Percentiles rank a stretch among this genome's conserved stretches.
Evolutionary conservation across 2,113 vertebrate species (phyloP).

Genomic region (Axis porcinus): DNA sequence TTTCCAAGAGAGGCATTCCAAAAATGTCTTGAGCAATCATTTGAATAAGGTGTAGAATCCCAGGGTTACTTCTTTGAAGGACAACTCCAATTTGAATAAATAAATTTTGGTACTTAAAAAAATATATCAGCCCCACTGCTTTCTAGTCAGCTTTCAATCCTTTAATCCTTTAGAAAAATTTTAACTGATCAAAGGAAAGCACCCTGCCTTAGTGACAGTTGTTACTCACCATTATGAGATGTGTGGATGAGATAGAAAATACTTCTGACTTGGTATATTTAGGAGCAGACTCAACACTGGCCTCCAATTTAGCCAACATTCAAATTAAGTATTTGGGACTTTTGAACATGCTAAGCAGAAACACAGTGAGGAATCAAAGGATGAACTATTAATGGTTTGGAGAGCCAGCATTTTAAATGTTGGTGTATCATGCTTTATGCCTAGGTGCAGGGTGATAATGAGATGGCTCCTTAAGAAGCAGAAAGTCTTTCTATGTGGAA

Average conservation of each 20-base stretch:
- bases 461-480: not conserved
- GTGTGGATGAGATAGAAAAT: not conserved
- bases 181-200: not conserved
- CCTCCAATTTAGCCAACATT: not conserved
- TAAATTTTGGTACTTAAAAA: not conserved
- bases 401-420: not conserved
- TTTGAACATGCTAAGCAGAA: not conserved
- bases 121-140: not conserved
- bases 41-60: not conserved
- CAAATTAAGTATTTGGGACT: not conserved
- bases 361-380: not conserved
- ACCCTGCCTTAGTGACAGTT: not conserved
- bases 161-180: not conserved
- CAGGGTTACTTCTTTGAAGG: not conserved
- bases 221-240: not conserved
- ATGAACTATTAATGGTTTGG: not conserved
- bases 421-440: not conserved
- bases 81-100: not conserved
- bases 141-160: not conserved
- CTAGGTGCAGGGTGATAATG: not conserved
- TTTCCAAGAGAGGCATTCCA: slow-evolving; percentile 21
- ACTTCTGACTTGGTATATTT: not conserved
- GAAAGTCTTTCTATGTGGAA: not conserved
- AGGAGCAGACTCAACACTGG: not conserved
- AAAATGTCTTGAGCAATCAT: not conserved